phyloP scores from a whole-genome alignment of 2,797 vertebrate species.

The Astyanax mexicanus region DNA sequence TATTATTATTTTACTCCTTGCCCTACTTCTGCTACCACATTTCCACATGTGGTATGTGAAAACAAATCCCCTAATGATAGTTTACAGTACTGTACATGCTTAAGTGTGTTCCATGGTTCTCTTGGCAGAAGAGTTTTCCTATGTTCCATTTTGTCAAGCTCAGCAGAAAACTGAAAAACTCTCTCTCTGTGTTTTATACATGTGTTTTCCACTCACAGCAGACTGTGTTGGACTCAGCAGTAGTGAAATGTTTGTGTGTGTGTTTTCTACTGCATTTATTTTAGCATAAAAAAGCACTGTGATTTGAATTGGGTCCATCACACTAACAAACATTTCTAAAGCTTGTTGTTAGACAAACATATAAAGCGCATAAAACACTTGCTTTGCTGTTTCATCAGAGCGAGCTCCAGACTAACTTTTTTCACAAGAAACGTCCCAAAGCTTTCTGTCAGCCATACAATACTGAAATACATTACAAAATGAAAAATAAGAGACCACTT shows the following conservation, averaged over 20 bases:
- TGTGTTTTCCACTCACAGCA: slow-evolving; percentile 38
- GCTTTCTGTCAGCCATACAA: no score
- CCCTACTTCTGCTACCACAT: not conserved
- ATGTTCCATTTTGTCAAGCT: slow-evolving; percentile 54
- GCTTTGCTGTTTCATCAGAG: not conserved
- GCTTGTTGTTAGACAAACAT: not conserved
- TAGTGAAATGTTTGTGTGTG: not conserved
- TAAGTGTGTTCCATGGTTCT: slow-evolving; percentile 27
- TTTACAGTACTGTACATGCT: slow-evolving; percentile 18
- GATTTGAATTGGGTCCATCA: not conserved
- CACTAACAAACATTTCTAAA: not conserved
- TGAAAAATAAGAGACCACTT: no score
- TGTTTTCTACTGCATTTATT: slow-evolving; percentile 7
- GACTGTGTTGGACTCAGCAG: slow-evolving; percentile 19
- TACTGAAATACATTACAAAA: no score
- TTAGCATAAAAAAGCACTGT: not conserved
- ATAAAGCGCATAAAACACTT: not conserved
- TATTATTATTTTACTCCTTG: no score
- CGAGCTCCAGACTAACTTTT: not conserved
- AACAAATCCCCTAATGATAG: not conserved
- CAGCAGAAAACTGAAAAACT: slow-evolving; percentile 54
- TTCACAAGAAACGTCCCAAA: no score
- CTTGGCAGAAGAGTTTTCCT: slow-evolving; percentile 52
- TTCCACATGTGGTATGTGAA: not conserved
- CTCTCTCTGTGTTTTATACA: slow-evolving; percentile 3